Evolutionary conservation across 1,140 invertebrate species (phyloP).

Genomic region (Bombus pascuorum): DNA sequence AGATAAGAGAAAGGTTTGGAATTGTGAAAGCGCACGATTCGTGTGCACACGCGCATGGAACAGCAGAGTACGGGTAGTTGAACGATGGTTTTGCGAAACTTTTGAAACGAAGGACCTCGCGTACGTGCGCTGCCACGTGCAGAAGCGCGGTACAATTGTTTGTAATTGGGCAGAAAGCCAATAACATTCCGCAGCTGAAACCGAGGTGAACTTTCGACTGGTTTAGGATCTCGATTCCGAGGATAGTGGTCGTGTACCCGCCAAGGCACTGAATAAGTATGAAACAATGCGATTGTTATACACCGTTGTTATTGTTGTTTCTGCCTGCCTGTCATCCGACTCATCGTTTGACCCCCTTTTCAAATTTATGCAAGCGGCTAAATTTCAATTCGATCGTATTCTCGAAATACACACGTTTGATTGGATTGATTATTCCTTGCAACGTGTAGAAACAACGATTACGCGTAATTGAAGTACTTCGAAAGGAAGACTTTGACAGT

Average conservation of each 20-base stretch:
- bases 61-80: background rate
- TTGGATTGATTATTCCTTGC: too few relatives aligned
- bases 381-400: background rate
- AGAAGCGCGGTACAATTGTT: constrained; percentile 35
- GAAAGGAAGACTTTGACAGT: background rate
- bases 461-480: background rate
- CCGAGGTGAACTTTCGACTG: constrained; percentile 53
- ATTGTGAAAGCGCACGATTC: background rate
- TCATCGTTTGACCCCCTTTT: constrained; percentile 20
- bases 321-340: background rate
- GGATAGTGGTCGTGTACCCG: background rate
- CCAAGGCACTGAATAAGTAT: constrained; percentile 31
- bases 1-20: background rate
- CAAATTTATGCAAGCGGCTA: background rate
- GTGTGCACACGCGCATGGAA: background rate
- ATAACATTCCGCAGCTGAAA: constrained; percentile 58
- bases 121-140: constrained; percentile 27
- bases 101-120: constrained; percentile 22
- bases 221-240: constrained; percentile 47
- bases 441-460: too few relatives aligned
- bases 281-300: constrained; percentile 32
- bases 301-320: constrained; percentile 14
- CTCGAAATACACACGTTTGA: background rate
- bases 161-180: constrained; percentile 61
- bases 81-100: constrained; percentile 41